phyloP scores from a whole-genome alignment of 2,797 vertebrate species.

The Falco berigora region DNA sequence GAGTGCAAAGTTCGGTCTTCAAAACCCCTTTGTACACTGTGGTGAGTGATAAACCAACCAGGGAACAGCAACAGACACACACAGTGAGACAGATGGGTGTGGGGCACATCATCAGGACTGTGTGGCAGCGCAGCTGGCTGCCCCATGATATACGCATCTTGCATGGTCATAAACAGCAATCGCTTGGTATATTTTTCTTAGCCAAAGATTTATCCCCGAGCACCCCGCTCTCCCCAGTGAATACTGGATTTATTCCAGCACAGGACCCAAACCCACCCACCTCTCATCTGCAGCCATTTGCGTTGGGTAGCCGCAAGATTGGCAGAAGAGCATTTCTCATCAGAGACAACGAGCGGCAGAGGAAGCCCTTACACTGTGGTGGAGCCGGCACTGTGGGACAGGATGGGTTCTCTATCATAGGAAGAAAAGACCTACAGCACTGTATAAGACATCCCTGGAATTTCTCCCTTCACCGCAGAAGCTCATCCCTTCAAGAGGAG shows the following conservation, averaged over 20 bases:
- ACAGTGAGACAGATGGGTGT: accelerated
- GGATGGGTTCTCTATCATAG: accelerated
- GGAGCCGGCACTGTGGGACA: accelerated
- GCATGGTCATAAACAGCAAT: accelerated
- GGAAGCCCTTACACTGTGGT: background rate
- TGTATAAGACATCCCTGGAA: background rate
- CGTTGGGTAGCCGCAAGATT: accelerated
- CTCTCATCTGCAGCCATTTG: background rate
- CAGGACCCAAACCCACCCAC: background rate
- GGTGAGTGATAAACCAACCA: background rate
- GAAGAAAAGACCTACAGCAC: background rate
- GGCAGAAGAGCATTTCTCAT: accelerated
- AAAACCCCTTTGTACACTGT: accelerated
- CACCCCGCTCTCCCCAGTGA: background rate
- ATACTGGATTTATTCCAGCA: background rate
- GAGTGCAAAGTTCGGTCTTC: background rate
- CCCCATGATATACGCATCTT: accelerated
- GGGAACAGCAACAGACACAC: background rate
- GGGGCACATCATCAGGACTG: accelerated
- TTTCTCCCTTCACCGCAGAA: accelerated
- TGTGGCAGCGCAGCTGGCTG: accelerated
- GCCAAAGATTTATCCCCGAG: background rate
- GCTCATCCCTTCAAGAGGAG: background rate
- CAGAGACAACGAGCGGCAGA: background rate
- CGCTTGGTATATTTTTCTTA: accelerated